Percentiles rank a stretch among this genome's conserved stretches.
phyloP scores from a whole-genome alignment of 2,113 vertebrate genomes.

The Nibea coibor region DNA sequence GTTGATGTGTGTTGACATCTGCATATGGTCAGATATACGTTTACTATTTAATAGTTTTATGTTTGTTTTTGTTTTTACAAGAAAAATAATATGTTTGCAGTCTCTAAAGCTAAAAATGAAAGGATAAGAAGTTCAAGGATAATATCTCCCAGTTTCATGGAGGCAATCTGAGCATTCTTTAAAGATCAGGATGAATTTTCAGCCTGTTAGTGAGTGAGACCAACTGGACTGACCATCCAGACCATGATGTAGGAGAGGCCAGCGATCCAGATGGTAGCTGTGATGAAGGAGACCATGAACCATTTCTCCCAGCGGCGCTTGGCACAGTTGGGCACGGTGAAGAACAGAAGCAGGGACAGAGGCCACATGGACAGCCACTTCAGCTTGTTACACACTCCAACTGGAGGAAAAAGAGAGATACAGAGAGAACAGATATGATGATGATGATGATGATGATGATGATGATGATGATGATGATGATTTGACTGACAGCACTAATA shows the following conservation, averaged over 20 bases:
- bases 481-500: neutral
- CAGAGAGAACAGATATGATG: neutral
- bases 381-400: constrained; percentile 85
- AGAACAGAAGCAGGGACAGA: constrained; percentile 90
- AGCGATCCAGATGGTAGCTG: constrained; percentile 94
- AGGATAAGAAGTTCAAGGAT: neutral
- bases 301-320: constrained; percentile 92
- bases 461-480: neutral
- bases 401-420: constrained; percentile 69
- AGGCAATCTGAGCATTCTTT: neutral
- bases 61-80: neutral
- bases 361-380: constrained; percentile 94
- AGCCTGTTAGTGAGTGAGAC: neutral
- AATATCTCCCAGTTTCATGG: neutral
- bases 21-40: neutral
- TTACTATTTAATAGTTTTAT: neutral
- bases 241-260: constrained; percentile 97
- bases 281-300: constrained; percentile 94
- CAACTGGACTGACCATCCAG: constrained; percentile 90
- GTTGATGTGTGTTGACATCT: neutral
- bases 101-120: neutral
- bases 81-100: too few species aligned
- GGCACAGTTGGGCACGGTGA: constrained; percentile 94
- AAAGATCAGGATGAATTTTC: neutral
- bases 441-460: too few species aligned